Percentiles rank a stretch among this genome's conserved stretches.
Evolutionary conservation across 2,113 vertebrate genomes (phyloP).

Genomic region (Condylura cristata): DNA sequence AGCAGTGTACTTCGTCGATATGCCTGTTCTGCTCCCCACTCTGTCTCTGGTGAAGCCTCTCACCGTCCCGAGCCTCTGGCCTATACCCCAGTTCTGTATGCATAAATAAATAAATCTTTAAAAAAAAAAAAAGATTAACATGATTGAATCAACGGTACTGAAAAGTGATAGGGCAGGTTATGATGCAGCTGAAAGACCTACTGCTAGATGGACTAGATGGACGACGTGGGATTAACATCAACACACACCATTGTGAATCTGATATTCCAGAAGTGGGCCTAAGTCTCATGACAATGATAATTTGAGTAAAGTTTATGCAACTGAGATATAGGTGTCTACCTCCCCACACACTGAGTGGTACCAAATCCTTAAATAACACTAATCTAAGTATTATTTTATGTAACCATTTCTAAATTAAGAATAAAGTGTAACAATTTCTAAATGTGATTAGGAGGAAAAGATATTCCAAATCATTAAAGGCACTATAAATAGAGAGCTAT

Average conservation of each 20-base stretch:
- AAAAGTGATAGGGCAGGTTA: background rate
- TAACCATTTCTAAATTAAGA: background rate
- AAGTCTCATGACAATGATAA: background rate
- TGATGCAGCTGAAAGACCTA: background rate
- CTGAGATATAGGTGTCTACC: background rate
- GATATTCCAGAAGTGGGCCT: background rate
- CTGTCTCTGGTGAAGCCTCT: too few relatives aligned
- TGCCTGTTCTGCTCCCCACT: too few relatives aligned
- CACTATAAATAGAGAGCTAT: background rate
- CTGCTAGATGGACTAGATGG: background rate
- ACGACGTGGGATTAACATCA: background rate
- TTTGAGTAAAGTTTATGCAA: background rate
- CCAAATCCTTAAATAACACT: background rate
- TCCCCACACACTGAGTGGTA: accelerated
- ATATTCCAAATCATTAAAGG: background rate
- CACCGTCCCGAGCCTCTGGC: too few relatives aligned
- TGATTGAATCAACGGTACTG: background rate
- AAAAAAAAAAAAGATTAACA: too few relatives aligned
- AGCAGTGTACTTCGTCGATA: too few relatives aligned
- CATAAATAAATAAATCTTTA: too few relatives aligned
- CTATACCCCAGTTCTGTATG: too few relatives aligned
- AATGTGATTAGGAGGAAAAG: background rate
- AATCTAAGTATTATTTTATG: background rate
- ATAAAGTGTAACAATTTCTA: background rate
- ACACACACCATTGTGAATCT: background rate